Conservation (phyloP, 2,797 vertebrate genomes). For the Takifugu ocellatus region DNA sequence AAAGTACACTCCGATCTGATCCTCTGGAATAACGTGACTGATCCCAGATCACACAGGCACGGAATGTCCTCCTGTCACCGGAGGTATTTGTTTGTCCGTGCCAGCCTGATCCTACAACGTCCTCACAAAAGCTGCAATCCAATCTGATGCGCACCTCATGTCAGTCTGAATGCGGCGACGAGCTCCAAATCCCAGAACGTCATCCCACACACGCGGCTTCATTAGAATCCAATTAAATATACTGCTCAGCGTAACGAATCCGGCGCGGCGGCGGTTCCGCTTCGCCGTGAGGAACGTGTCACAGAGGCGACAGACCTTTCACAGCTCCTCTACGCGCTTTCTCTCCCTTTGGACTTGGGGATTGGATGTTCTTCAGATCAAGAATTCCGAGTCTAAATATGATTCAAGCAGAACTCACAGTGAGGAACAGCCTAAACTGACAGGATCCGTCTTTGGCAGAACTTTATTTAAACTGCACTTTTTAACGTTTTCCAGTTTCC, state of each 20-base stretch:
- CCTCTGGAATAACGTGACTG: constrained; percentile 36
- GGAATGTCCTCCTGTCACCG: constrained; percentile 31
- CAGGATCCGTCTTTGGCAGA: no score
- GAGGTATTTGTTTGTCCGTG: constrained; percentile 14
- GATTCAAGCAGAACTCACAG: neutral
- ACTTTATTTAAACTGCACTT: no score
- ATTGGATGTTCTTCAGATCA: neutral
- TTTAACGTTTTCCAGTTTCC: no score
- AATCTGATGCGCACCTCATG: constrained; percentile 44
- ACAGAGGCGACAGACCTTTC: constrained; percentile 19
- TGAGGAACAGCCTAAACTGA: no score
- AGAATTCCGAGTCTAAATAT: neutral
- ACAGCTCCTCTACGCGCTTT: constrained; percentile 5
- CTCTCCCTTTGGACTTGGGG: neutral
- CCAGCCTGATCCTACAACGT: constrained; percentile 30
- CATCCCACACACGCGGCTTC: constrained; percentile 52
- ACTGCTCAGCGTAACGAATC: constrained; percentile 41
- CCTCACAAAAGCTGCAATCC: constrained; percentile 44
- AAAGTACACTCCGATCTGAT: constrained; percentile 33
- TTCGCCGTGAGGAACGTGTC: constrained; percentile 11
- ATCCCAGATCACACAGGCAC: constrained; percentile 30
- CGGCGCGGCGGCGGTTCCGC: constrained; percentile 25
- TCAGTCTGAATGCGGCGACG: constrained; percentile 39
- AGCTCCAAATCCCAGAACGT: constrained; percentile 29
- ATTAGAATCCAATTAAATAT: constrained; percentile 57